These are phyloP conservation scores for Marronus borbonicus DNA, from an alignment of 2,888 invertebrate species.

Conservation along the genomic window DNA sequence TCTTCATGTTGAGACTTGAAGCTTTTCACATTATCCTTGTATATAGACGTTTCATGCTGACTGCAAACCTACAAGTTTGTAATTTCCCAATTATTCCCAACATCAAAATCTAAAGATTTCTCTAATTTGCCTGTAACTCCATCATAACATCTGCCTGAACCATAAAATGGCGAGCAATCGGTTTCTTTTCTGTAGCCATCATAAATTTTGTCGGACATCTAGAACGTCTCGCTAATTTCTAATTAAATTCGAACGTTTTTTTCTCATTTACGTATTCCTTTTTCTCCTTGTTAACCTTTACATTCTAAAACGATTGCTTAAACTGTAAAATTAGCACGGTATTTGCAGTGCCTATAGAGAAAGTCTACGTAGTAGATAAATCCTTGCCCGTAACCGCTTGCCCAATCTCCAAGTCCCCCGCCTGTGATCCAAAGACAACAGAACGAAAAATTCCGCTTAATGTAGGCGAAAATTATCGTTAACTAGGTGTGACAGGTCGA, in stretches of 20 bases:
- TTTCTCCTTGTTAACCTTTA: not conserved
- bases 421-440: not conserved
- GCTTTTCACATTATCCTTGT: too few relatives aligned
- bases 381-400: slow-evolving; percentile 12
- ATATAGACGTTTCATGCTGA: too few relatives aligned
- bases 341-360: slow-evolving; percentile 14
- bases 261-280: too few relatives aligned
- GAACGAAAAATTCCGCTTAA: not conserved
- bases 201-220: not conserved
- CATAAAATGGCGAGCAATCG: not conserved
- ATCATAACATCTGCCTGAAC: not conserved
- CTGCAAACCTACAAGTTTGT: too few relatives aligned
- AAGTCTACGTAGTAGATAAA: slow-evolving; percentile 3
- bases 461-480: slow-evolving; percentile 9
- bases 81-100: too few relatives aligned
- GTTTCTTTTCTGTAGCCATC: not conserved
- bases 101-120: too few relatives aligned
- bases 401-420: not conserved
- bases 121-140: not conserved
- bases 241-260: not conserved
- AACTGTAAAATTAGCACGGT: slow-evolving; percentile 9
- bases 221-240: slow-evolving; percentile 2
- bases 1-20: too few relatives aligned
- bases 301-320: slow-evolving; percentile 14
- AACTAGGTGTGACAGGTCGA: slow-evolving; percentile 2